Base-by-base conservation (phyloP, 2,797 vertebrate genomes). In the Enteromius thamalakanensis region DNA sequence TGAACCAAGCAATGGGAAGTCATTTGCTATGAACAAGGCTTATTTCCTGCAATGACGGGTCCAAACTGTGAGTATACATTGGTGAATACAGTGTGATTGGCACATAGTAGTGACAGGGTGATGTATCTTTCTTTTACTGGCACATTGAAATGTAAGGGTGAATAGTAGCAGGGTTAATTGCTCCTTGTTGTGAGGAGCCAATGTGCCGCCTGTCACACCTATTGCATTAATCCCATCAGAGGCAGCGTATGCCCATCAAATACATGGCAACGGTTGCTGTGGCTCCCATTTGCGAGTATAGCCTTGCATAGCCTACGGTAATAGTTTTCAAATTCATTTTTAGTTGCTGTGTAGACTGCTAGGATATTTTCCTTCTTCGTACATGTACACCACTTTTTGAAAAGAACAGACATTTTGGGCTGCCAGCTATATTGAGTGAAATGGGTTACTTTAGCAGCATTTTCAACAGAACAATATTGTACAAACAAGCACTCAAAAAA, bases 111-210 rank as follows among this genome's bases (percentile, higher is more conserved):
- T 80, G 84, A 86, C 62, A 70, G 55, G 74, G 29, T 70, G 34
- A 45, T 51, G 62, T 69, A 53, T 76, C n/a, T 70, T 71, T 85
- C 76, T 76, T 77, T 78, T 84, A 53, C 65, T 86, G 49, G 76
- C 60, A 60, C 68, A 84, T 19, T 87, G 83, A 80, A 85, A 87
- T 83, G 82, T 83, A 79, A 58, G 76, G 85, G 55, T 74, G 53
- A 86, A 79, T 65, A 83, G 76, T 87, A 85, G 87, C 3, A 34
- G 86, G 89, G 87, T 89, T 88, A 90, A 90, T 89, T 90, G 88
- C 80, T 85, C 80, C 78, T 81, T 78, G 70, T 80, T 83, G 65
- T 65, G 65, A 67, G 49, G 70, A 51, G 65, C 81, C 79, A 72
- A 42, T 77, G 84, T 67, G 68, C 76, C 23, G 42, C 76, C 84